A percentile compares a stretch with the other conserved stretches of the same genome.
Conservation (phyloP, 2,888 invertebrate genomes). For the Campoplex nolae region DNA sequence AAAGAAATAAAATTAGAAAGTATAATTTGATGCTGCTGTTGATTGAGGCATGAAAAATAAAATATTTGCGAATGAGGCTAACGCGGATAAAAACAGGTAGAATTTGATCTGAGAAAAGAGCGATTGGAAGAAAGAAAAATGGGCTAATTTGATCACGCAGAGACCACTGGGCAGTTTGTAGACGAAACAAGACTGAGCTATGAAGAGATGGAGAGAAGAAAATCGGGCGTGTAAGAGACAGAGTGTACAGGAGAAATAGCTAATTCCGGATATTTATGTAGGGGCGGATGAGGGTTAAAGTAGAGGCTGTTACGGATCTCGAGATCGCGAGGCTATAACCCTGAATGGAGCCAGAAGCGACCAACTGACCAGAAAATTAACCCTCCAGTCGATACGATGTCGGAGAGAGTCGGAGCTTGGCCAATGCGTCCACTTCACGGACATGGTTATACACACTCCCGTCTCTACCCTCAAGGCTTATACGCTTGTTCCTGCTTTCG, state of each 20-base stretch:
- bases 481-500: slow-evolving; percentile 62
- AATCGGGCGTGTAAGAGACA: slow-evolving; percentile 63
- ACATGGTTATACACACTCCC: slow-evolving; percentile 61
- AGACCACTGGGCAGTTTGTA: neutral
- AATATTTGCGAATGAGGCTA: neutral
- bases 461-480: slow-evolving; percentile 58
- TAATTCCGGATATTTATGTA: slow-evolving; percentile 85
- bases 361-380: slow-evolving; percentile 85
- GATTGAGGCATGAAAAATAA: neutral
- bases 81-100: neutral
- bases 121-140: neutral
- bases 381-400: slow-evolving; percentile 83
- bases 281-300: slow-evolving; percentile 79
- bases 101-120: neutral
- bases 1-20: too few species aligned
- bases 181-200: slow-evolving; percentile 44
- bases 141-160: neutral
- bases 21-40: neutral
- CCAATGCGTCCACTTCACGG: slow-evolving; percentile 64
- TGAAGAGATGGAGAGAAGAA: slow-evolving; percentile 71
- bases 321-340: slow-evolving; percentile 83
- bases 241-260: slow-evolving; percentile 83
- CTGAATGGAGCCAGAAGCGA: slow-evolving; percentile 84
- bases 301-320: slow-evolving; percentile 83
- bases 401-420: slow-evolving; percentile 35